Percentiles rank a stretch among this genome's conserved stretches.
Conservation (phyloP, 2,888 invertebrate genomes). For the Epicampocera succincta region DNA sequence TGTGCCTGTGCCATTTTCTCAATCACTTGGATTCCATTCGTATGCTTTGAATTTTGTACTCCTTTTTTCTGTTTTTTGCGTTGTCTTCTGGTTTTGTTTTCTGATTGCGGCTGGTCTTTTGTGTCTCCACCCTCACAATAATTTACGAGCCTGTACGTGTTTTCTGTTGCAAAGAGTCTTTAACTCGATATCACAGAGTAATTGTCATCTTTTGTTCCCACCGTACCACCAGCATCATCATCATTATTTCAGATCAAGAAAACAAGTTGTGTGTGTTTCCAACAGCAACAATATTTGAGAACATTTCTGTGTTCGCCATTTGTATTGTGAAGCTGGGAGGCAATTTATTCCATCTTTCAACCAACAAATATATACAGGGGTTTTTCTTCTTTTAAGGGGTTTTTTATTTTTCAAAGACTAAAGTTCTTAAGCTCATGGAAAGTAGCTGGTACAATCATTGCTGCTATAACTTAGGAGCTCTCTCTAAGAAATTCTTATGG, state of each 20-base stretch:
- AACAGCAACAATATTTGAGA: conserved; percentile 23
- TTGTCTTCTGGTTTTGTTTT: conserved; percentile 2
- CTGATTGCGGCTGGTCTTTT: conserved; percentile 50
- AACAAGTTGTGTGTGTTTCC: conserved; percentile 8
- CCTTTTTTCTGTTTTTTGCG: not conserved
- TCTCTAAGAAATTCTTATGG: too few species aligned
- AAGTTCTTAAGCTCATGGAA: too few species aligned
- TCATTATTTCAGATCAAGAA: conserved; percentile 35
- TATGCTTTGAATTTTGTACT: conserved; percentile 16
- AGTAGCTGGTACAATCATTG: too few species aligned
- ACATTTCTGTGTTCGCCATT: conserved; percentile 10
- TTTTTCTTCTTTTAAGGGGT: not conserved
- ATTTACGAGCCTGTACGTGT: conserved; percentile 55
- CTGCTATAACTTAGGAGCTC: too few species aligned
- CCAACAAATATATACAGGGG: not conserved
- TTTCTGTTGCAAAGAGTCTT: conserved; percentile 35
- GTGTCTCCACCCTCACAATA: conserved; percentile 60
- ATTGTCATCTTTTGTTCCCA: conserved; percentile 8
- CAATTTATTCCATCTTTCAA: conserved; percentile 54
- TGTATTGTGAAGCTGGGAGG: conserved; percentile 31
- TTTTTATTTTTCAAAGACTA: too few species aligned
- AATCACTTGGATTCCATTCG: conserved; percentile 29
- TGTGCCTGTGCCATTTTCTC: conserved; percentile 27
- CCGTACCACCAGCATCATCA: conserved; percentile 26
- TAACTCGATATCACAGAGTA: conserved; percentile 24